Evolutionary conservation across 30 jellyfish, hydroid and myxozoan genomes (phyloP).

Genomic region (Pseudorhiza aurosa): DNA sequence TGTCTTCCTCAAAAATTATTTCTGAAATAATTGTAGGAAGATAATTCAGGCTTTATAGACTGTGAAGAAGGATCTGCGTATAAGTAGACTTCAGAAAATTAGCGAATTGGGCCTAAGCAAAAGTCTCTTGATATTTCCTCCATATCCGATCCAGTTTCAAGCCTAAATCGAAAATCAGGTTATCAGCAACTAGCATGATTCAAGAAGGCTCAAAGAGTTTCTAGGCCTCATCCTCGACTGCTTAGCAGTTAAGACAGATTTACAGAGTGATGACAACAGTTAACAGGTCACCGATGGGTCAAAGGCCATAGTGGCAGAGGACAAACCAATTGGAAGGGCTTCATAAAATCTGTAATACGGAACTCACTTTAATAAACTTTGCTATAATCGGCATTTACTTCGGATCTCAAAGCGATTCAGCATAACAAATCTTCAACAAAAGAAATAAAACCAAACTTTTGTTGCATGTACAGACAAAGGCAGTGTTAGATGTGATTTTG

Average conservation of each 20-base stretch:
- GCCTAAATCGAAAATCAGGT: neutral
- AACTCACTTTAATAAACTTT: constrained; percentile 4
- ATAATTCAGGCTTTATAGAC: no score
- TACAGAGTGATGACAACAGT: neutral
- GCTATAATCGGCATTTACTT: constrained; percentile 2
- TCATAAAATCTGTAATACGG: neutral
- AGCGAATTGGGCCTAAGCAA: no score
- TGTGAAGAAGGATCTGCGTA: no score
- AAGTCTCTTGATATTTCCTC: no score
- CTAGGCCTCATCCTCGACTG: neutral
- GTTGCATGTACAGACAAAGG: no score
- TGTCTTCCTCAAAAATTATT: no score
- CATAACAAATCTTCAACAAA: no score
- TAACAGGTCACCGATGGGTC: constrained; percentile 9
- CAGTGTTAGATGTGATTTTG: no score
- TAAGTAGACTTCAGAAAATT: no score
- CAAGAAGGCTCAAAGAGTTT: neutral
- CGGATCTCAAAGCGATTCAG: neutral
- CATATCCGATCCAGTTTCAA: no score
- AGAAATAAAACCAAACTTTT: no score
- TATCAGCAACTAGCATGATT: neutral
- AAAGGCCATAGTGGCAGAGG: constrained; percentile 18
- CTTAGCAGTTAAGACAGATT: neutral
- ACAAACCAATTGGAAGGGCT: neutral
- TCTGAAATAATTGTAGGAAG: no score